These are phyloP conservation scores for Idaea aversata DNA, from an alignment of 2,888 invertebrate species.

Conservation along the genomic window DNA sequence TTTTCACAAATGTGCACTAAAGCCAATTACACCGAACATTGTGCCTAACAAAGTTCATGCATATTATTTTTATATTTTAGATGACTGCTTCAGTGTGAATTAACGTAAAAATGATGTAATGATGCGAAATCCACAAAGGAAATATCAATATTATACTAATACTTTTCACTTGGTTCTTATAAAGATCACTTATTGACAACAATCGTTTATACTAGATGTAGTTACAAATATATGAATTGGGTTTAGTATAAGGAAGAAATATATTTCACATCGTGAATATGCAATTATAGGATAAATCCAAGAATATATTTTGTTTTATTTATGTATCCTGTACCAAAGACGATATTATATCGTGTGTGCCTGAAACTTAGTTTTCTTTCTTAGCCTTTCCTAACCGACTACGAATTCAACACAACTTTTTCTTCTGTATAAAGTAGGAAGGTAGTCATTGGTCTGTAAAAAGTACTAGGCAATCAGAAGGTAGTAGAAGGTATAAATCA, in stretches of 20 bases:
- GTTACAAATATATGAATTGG: constrained; percentile 16
- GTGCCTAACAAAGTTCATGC: no score
- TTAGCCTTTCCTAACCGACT: no score
- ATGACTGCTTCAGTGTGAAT: no score
- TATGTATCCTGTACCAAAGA: background rate
- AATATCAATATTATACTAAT: background rate
- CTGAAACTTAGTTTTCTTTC: no score
- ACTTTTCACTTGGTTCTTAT: background rate
- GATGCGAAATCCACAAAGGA: background rate
- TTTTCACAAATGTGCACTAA: no score
- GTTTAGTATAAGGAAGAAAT: constrained; percentile 16
- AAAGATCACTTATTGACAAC: background rate
- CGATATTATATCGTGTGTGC: no score
- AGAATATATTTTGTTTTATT: constrained; percentile 19
- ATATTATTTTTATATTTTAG: background rate
- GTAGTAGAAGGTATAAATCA: no score
- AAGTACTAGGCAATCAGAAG: no score
- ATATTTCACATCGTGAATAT: constrained; percentile 47
- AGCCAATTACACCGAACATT: no score
- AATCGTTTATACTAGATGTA: background rate
- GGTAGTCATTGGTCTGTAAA: no score
- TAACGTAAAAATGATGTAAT: background rate
- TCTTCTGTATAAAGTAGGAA: no score
- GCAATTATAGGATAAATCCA: constrained; percentile 39
- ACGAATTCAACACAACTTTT: no score